These are phyloP conservation scores for Pogonocichla stellata DNA, from an alignment of 2,113 vertebrate genomes.

Conservation along the genomic window DNA sequence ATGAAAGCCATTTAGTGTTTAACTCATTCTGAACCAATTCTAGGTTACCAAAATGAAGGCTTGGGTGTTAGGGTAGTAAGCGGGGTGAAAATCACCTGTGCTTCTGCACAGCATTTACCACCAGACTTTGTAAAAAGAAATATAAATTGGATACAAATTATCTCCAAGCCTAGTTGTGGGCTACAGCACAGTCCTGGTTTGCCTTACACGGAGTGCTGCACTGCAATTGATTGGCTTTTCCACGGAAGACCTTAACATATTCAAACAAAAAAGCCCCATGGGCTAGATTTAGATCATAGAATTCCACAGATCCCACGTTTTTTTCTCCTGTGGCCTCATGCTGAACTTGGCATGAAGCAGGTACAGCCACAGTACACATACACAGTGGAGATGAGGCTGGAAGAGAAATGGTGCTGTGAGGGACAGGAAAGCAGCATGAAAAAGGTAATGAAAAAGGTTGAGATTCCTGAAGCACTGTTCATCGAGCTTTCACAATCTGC, in stretches of 20 bases:
- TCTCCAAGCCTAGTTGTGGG: not conserved
- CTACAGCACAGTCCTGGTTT: not conserved
- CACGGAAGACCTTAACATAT: not conserved
- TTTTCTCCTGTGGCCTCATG: not conserved
- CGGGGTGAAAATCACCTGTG: not conserved
- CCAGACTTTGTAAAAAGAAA: not conserved
- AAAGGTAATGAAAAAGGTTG: not conserved
- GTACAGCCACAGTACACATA: not conserved
- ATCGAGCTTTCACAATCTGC: not conserved
- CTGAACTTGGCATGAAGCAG: not conserved
- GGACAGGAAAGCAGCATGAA: not conserved
- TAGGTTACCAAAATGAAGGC: not conserved
- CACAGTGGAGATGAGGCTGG: not conserved
- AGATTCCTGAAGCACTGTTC: not conserved
- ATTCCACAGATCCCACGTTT: not conserved
- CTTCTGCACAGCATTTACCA: not conserved
- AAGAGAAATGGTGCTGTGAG: not conserved
- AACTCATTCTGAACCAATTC: not conserved
- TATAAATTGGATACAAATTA: not conserved
- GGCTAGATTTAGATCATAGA: not conserved
- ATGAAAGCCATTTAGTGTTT: not conserved
- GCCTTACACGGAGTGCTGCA: not conserved
- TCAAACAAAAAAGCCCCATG: not conserved
- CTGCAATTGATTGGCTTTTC: not conserved
- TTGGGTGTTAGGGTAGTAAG: not conserved